Evolutionary conservation across 2,797 vertebrate genomes (phyloP), one percentile per base, ranked within the genome.

Genomic region (Atherinosoma microstoma): DNA sequence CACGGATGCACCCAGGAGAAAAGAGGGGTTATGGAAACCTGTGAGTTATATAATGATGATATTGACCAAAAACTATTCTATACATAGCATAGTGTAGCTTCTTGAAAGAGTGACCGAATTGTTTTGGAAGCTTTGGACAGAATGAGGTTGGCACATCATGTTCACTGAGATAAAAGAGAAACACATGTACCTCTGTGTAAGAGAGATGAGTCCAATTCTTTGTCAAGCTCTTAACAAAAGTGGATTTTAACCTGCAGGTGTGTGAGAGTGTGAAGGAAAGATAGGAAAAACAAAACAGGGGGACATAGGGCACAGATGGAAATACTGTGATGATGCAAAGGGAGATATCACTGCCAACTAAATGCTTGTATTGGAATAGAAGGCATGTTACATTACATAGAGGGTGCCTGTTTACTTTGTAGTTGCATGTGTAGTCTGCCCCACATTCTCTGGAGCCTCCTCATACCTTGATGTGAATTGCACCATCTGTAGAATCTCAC

Each of bases 101-200:
- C 24, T 75, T 73, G 49, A 86, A 70, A 75, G 66, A 72, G 22
- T 30, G 75, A 70, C 63, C 54, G 58, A 71, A 82, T 68, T 67
- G 56, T 74, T 57, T 78, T 65, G 53, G 38, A 82, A 49, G 64
- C 47, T 42, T 49, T 20, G 61, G 77, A 80, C 58, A 65, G 40
- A 60, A 80, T 71, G 61, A 76, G 58, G 71, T 63, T 4, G 12
- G 58, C 20, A 18, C 70, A 60, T 60, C 12, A 35, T 87, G 88
- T 76, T 78, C 75, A 83, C 74, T 72, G 84, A 71, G 83, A 86
- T 86, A 40, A 81, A 78, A 75, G 72, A 61, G 20, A 78, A 86
- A 76, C 27, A 65, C 0, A 27, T 54, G 15, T 42, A 59, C 11
- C 60, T 30, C 49, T 65, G 67, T 64, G 60, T 42, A 32, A 76